Evolutionary conservation across 92 coral and sea anemone species (phyloP).

Genomic region (Zoanthus sociatus): DNA sequence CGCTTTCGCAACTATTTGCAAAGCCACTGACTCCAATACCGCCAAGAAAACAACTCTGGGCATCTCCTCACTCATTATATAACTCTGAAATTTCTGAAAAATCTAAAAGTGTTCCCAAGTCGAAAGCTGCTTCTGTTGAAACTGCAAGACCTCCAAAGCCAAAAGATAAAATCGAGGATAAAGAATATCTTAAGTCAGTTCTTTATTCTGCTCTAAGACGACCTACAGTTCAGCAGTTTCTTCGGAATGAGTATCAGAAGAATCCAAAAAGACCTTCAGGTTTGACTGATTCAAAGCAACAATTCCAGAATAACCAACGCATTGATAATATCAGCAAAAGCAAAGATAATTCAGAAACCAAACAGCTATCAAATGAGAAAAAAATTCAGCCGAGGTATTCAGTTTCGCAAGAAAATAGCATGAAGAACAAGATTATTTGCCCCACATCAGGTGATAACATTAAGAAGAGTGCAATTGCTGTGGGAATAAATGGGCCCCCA

Average conservation of each 20-base stretch:
- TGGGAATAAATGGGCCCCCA: background rate
- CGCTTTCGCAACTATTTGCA: conserved; percentile 57
- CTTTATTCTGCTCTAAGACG: conserved; percentile 58
- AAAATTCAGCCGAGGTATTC: background rate
- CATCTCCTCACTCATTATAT: conserved; percentile 33
- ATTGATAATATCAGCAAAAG: background rate
- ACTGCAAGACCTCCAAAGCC: background rate
- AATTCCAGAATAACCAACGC: conserved; percentile 5
- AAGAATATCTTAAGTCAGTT: conserved; percentile 43
- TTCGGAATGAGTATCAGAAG: conserved; percentile 68
- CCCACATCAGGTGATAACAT: background rate
- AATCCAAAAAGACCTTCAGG: conserved; percentile 21
- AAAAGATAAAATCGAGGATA: background rate
- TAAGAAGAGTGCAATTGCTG: background rate
- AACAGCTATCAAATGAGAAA: background rate
- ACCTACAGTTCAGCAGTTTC: conserved; percentile 74
- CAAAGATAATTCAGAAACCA: conserved; percentile 4
- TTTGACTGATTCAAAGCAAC: conserved; percentile 37
- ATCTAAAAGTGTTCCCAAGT: background rate
- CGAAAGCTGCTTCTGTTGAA: background rate
- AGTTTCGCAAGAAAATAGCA: background rate
- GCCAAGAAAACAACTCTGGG: conserved; percentile 71
- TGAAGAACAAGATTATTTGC: conserved; percentile 2
- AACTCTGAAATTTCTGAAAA: background rate
- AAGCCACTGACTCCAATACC: conserved; percentile 65